These are phyloP conservation scores for Spermophilus dauricus DNA, from an alignment of 2,113 vertebrate species.

Conservation along the genomic window DNA sequence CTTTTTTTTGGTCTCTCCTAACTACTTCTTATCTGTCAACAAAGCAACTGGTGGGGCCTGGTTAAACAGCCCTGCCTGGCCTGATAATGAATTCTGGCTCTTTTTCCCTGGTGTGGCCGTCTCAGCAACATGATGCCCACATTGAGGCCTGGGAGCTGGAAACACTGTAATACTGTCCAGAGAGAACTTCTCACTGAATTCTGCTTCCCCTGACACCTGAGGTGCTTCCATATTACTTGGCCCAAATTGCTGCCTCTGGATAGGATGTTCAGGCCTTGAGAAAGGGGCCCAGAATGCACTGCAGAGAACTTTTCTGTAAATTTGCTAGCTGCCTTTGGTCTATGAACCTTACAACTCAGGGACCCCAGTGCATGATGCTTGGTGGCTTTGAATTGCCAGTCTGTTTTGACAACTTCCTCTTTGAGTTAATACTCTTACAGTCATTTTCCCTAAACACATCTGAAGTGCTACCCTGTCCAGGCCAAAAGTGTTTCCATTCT, in stretches of 20 bases:
- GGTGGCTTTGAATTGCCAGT: not conserved
- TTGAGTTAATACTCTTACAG: not conserved
- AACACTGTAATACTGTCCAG: rapidly evolving
- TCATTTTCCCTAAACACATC: not conserved
- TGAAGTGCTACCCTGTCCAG: not conserved
- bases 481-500: not conserved
- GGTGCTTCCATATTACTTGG: not conserved
- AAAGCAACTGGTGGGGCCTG: not conserved
- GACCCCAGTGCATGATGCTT: no score
- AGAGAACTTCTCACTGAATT: not conserved
- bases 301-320: not conserved
- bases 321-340: not conserved
- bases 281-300: no score
- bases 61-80: conserved; percentile 27
- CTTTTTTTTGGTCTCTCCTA: not conserved
- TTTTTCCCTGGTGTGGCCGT: not conserved
- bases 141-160: not conserved
- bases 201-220: not conserved
- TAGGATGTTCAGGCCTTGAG: not conserved
- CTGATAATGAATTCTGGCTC: not conserved
- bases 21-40: conserved; percentile 31
- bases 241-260: not conserved
- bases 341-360: no score
- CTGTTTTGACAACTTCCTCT: not conserved
- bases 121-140: not conserved